Base-by-base conservation (phyloP, 1,140 invertebrate species). In the Batillaria attramentaria region DNA sequence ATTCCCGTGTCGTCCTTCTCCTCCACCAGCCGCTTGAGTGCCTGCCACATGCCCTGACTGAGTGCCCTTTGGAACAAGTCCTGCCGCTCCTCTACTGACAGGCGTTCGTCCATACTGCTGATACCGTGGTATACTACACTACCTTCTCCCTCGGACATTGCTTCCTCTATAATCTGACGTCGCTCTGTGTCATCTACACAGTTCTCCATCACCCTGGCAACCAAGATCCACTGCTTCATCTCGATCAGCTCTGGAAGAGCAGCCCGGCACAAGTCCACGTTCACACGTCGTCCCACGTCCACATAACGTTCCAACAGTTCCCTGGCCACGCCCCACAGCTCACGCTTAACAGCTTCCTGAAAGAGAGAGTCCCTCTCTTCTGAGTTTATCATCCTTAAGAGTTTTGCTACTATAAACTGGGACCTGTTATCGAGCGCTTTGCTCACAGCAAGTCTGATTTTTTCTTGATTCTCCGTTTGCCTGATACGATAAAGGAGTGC, bases 241-340 rank as follows among this genome's bases (percentile, higher is more conserved):
- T 69, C 66, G 35, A 69, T 39, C 66, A 69, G 66, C 28, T 69
- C 66, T 41, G 66, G 66, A 13, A 69, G 37, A 69, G 35, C 35
- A 10, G 31, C 37, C 66, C 39, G 66, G 28, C 66, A 69, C 66
- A 69, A 41, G 35, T 69, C 28, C 6, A 35, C 66, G 35, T 41
- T 33, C 20, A 69, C 66, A 69, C 66, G n/a, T n/a, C n/a, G n/a
- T n/a, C n/a, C n/a, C n/a, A n/a, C n/a, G n/a, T n/a, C n/a, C n/a
- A n/a, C n/a, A n/a, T n/a, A n/a, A n/a, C n/a, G n/a, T n/a, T n/a
- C n/a, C n/a, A n/a, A n/a, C n/a, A n/a, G n/a, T n/a, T n/a, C n/a
- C n/a, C n/a, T n/a, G n/a, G n/a, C n/a, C n/a, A n/a, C n/a, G n/a
- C n/a, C n/a, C n/a, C n/a, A n/a, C n/a, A n/a, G n/a, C n/a, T n/a